Evolutionary conservation across 2,797 vertebrate genomes (phyloP), one percentile per base, ranked within the genome.

Genomic region (Phataginus tricuspis): DNA sequence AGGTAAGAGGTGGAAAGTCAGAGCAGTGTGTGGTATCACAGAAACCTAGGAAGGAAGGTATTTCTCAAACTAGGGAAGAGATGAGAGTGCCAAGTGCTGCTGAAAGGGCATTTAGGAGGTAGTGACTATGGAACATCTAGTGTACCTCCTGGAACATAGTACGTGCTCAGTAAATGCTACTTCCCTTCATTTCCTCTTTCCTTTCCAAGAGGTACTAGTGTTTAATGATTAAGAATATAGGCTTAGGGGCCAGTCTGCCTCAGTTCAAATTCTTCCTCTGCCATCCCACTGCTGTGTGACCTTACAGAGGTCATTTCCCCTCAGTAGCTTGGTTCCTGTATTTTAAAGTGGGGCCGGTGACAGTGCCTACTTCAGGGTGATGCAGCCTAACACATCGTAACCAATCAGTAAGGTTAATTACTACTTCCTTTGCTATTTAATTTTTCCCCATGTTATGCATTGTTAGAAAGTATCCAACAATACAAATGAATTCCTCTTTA

Each of bases 261-360:
- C 13, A 63, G n/a, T 69, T 72, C 39, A 75, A n/a, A 72, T 68
- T 72, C 63, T 87, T 87, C 69, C 21, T 87, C 64, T 45, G n/a
- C 11, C 21, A 21, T 69, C 51, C 34, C n/a, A 25, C 15, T 51
- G 7, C 11, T 79, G 4, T n/a, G 14, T 95, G n/a, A 37, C 29
- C 27, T 84, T 42, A 64, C n/a, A 14, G 9, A 55, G 25, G 39
- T 64, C 51, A 63, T 15, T 93, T 71, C 7, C 14, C 23, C 13
- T 72, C 59, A 64, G 13, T 27, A 37, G 3, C 11, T 91, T 63
- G 25, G 4, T 63, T 71, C 39, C 39, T 71, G 4, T 88, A 53
- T 34, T 66, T 91, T 37, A 69, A 96, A 95, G 45, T 19, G 37
- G 25, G 29, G 9, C 7, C 13, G 45, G 42, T 16, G 2, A 51